Base-by-base conservation (phyloP, 2,888 invertebrate genomes). In the Campoplex nolae region DNA sequence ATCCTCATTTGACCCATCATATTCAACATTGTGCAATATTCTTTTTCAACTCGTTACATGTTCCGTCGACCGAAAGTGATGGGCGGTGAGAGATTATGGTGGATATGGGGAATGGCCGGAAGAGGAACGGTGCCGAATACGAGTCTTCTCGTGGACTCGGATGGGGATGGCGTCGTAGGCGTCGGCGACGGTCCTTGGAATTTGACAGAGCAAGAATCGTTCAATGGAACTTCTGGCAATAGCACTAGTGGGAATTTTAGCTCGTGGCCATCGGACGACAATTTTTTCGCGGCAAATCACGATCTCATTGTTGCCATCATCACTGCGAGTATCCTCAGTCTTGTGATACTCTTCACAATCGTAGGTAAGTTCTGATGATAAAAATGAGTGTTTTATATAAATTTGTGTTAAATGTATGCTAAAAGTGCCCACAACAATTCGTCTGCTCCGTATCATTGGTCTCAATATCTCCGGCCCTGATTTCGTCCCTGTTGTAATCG, bases 81-180 rank as follows among this genome's bases (percentile, higher is more conserved):
- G 93, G 91, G 90, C 88, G 88, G 89, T 88, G 91, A 92, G 90
- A 90, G 88, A 88, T 89, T 91, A 78, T 93, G 92, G 92, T 92
- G 92, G 92, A 88, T 88, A 87, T 90, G 89, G 90, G 90, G 90
- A 87, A 89, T 91, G 90, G 90, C 90, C 85, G 90, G 89, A 83
- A 91, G 90, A 54, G 91, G 89, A 76, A 90, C 90, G 62, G 89
- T 89, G 81, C 73, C 86, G 51, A 91, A 90, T 81, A 85, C 90
- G 71, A 91, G 89, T 84, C 90, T 90, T 68, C 87, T 88, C 65
- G 68, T 90, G 74, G 84, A 90, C 74, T 78, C 89, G 74, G 88
- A 88, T 75, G 87, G 78, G 32, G 71, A 70, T 67, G 79, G 45
- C 56, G 73, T 35, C 80, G 80, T 62, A 80, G 76, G 70, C 68